Evolutionary conservation across 1,140 invertebrate genomes (phyloP).

Genomic region (Drosophila melanogaster): Release_6_plus_ISO1_MT NT_033777.3:10875001-10875500

Average conservation of each 20-base stretch:
- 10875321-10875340: slow-evolving; percentile 22
- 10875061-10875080: not conserved
- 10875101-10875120: not conserved
- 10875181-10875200: slow-evolving; percentile 23
- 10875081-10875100: not conserved
- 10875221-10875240: slow-evolving; percentile 37
- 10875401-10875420: slow-evolving; percentile 57
- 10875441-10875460: slow-evolving; percentile 33
- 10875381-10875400: slow-evolving; percentile 60
- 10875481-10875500: slow-evolving; percentile 73
- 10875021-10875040: not conserved
- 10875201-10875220: slow-evolving; percentile 33
- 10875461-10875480: slow-evolving; percentile 69
- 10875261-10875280: slow-evolving; percentile 14
- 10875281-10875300: slow-evolving; percentile 64
- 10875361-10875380: slow-evolving; percentile 63
- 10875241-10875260: slow-evolving; percentile 37
- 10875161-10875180: slow-evolving; percentile 34
- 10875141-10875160: slow-evolving; percentile 1
- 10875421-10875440: slow-evolving; percentile 42
- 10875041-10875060: not conserved
- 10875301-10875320: slow-evolving; percentile 69
- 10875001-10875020: slow-evolving; percentile 21
- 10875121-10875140: not conserved
- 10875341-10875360: slow-evolving; percentile 39